Percentiles rank a stretch among this genome's conserved stretches.
These are phyloP conservation scores for Dicentrarchus labrax DNA, from an alignment of 2,113 vertebrate genomes.

Conservation along the genomic window DNA sequence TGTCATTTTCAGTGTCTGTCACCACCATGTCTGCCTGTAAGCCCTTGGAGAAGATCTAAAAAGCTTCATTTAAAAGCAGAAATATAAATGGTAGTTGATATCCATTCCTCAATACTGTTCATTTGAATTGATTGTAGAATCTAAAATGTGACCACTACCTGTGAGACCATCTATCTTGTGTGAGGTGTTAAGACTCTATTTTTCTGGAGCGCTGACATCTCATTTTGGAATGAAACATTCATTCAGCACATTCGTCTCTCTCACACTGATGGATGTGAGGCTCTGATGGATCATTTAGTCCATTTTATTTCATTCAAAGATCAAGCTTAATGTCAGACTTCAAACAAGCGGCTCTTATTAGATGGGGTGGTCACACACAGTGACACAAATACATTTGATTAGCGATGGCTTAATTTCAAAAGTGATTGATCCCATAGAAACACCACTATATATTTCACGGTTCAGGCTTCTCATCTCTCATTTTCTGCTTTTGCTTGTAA, in stretches of 20 bases:
- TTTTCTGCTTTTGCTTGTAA: not conserved
- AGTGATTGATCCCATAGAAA: not conserved
- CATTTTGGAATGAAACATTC: not conserved
- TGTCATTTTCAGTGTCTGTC: slow-evolving; percentile 1
- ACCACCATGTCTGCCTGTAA: not conserved
- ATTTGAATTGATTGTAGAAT: not conserved
- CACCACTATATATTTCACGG: not conserved
- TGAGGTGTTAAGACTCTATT: not conserved
- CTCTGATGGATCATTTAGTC: slow-evolving; percentile 12
- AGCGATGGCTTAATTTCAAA: not conserved
- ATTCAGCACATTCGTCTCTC: not conserved
- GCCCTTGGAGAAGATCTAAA: not conserved
- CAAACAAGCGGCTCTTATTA: not conserved
- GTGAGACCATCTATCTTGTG: not conserved
- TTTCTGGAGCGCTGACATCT: not conserved
- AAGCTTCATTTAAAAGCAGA: not conserved
- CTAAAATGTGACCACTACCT: not conserved
- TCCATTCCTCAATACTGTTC: not conserved
- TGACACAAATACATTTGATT: not conserved
- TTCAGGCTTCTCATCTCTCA: not conserved
- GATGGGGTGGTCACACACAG: not conserved
- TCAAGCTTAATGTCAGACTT: slow-evolving; percentile 1
- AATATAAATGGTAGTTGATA: not conserved
- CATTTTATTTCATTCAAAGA: not conserved
- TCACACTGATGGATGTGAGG: not conserved